Base-by-base conservation (phyloP, 2,888 invertebrate species). In the Mycalesis mineus region DNA sequence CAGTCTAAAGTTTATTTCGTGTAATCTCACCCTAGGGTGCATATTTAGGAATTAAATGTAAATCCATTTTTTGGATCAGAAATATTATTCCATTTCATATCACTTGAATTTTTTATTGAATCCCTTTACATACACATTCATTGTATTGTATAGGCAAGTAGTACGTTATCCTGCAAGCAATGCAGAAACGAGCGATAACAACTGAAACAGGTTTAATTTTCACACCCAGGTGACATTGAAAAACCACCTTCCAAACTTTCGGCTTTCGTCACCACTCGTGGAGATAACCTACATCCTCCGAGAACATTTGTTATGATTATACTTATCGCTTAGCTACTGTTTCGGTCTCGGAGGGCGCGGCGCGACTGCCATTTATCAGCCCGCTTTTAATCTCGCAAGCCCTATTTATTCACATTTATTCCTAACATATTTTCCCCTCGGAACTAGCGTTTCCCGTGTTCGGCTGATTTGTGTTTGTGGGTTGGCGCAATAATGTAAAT, bases 361-460 rank as follows among this genome's bases (percentile, higher is more conserved):
- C 48, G 50, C 69, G 68, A 73, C 72, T 69, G 73, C 77, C 77
- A 83, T 86, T 83, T 81, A 86, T 86, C 83, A 83, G 74, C 64
- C 78, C 80, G 83, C 82, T 82, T 85, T 85, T 85, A 84, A 84
- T 85, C 85, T 84, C 82, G 70, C 79, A 75, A 82, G 83, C 74
- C 83, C 83, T 84, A 86, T 86, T 86, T 86, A 84, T 86, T 84
- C 79, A 80, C 84, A 84, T 86, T 85, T 84, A 86, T 85, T 80
- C 76, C 77, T 80, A 84, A 84, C 80, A 84, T 84, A 84, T 84
- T 85, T 79, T 78, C 80, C 82, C 82, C 77, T 75, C 78, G 84
- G 86, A 85, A 83, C 82, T 80, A 82, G 77, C 82, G 72, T 80
- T 84, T 83, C 79, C 81, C 77, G 78, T 75, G 73, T 77, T 83